These are phyloP conservation scores for Isichthys henryi DNA, from an alignment of 2,113 vertebrate species.

Conservation along the genomic window DNA sequence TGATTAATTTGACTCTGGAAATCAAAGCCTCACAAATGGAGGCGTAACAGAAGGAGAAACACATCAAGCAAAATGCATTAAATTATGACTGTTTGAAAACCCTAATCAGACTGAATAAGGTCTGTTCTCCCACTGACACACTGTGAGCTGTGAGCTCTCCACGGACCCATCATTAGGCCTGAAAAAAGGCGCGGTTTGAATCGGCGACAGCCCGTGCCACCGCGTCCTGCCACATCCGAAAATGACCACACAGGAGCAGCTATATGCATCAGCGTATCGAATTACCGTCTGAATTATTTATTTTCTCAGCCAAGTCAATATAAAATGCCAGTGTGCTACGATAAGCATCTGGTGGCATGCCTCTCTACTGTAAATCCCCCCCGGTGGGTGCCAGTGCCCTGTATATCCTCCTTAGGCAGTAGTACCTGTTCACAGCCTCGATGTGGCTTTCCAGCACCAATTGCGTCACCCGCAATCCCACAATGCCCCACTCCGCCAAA, in stretches of 20 bases:
- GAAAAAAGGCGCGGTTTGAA: not conserved
- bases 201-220: not conserved
- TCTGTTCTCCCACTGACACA: not conserved
- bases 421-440: not conserved
- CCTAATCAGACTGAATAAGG: constrained; percentile 16
- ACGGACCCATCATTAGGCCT: not conserved
- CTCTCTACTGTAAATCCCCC: not conserved
- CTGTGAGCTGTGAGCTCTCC: not conserved
- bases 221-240: not conserved
- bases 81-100: constrained; percentile 19
- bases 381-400: not conserved
- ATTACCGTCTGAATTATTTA: not conserved
- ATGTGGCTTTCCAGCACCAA: too few species aligned
- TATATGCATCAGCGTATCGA: not conserved
- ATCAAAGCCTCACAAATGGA: constrained; percentile 13
- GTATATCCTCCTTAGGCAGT: not conserved
- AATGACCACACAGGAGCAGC: not conserved
- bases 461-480: not conserved
- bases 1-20: constrained; percentile 31
- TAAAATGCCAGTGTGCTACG: too few species aligned
- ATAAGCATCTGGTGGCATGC: not conserved
- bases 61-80: constrained; percentile 23
- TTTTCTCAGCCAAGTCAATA: not conserved
- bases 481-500: not conserved
- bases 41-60: constrained; percentile 29